Conservation (phyloP, 2,797 vertebrate species). For the Sparus aurata region DNA sequence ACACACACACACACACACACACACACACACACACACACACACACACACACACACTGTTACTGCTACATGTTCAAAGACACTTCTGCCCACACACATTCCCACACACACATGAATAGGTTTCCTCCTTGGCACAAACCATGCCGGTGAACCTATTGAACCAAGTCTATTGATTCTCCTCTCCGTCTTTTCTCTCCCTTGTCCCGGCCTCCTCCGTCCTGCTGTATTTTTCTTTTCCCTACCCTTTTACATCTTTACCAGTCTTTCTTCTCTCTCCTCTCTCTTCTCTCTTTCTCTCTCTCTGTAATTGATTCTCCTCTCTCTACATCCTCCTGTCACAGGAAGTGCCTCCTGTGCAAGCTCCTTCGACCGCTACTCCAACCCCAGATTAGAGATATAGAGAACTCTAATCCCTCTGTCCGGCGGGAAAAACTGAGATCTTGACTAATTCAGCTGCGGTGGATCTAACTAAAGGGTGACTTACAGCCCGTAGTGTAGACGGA, state of each 20-base stretch:
- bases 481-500: background rate
- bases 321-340: slow-evolving; percentile 47
- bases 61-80: background rate
- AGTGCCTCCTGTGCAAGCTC: slow-evolving; percentile 20
- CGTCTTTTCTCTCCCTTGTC: slow-evolving; percentile 25
- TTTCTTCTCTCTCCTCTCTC: slow-evolving; percentile 6
- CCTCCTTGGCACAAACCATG: slow-evolving; percentile 25
- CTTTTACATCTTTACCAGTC: slow-evolving; percentile 24
- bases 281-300: slow-evolving; percentile 4
- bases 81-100: slow-evolving; percentile 13
- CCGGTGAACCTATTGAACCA: slow-evolving; percentile 49
- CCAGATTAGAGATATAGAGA: slow-evolving; percentile 15
- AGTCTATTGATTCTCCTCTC: slow-evolving; percentile 54
- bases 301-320: slow-evolving; percentile 60
- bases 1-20: slow-evolving; percentile 4
- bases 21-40: slow-evolving; percentile 7
- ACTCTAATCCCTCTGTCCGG: slow-evolving; percentile 19
- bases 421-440: background rate
- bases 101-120: slow-evolving; percentile 35
- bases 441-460: slow-evolving; percentile 1
- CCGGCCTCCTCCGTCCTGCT: slow-evolving; percentile 10
- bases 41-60: background rate
- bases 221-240: slow-evolving; percentile 30
- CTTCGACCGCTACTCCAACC: slow-evolving; percentile 27
- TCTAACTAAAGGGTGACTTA: background rate